Percentiles rank a stretch among this genome's conserved stretches.
phyloP scores from a whole-genome alignment of 2,113 vertebrate genomes.

The Nycticebus coucang region DNA sequence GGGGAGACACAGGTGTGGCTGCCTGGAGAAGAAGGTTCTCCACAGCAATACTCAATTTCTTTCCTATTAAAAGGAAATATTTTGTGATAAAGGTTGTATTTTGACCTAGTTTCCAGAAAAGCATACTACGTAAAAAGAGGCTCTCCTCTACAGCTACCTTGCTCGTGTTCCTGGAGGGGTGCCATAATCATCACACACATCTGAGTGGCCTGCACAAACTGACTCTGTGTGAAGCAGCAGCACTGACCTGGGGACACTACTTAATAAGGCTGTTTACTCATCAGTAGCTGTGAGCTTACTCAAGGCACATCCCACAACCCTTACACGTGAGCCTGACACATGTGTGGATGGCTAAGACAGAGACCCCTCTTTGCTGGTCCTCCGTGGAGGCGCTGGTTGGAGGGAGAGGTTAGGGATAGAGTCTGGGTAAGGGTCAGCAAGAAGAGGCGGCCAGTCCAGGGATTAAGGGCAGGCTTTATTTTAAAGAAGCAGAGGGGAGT shows the following conservation, averaged over 20 bases:
- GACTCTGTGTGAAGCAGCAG: background rate
- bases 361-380: background rate
- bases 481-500: too few species aligned
- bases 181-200: background rate
- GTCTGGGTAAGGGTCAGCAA: too few species aligned
- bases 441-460: too few species aligned
- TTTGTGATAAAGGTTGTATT: background rate
- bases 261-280: background rate
- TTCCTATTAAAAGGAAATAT: background rate
- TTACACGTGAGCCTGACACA: background rate
- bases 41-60: background rate
- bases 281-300: background rate
- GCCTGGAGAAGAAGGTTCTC: background rate
- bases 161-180: background rate
- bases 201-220: background rate
- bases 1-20: background rate
- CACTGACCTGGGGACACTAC: background rate
- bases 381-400: background rate
- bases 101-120: constrained; percentile 47
- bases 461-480: too few species aligned
- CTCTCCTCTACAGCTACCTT: background rate
- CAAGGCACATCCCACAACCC: background rate
- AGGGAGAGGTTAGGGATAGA: too few species aligned
- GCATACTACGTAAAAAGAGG: background rate
- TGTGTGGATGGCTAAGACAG: background rate